Conservation (phyloP, 2,113 vertebrate species). For the Archilochus colubris region DNA sequence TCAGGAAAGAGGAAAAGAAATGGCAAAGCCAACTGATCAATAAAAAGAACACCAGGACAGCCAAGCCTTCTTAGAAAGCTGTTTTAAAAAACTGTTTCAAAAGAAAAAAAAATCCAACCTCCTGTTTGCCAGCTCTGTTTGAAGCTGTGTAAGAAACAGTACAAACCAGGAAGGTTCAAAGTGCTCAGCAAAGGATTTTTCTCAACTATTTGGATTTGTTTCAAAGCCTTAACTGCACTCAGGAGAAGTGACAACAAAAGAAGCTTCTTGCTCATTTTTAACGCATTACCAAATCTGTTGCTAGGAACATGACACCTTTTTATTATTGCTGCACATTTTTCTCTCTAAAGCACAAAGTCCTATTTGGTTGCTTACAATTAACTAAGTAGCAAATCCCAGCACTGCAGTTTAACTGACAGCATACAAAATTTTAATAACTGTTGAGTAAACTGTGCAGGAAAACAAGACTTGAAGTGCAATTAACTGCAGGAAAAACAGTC, state of each 20-base stretch:
- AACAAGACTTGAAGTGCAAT: neutral
- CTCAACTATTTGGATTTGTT: neutral
- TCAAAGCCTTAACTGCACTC: neutral
- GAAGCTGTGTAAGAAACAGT: neutral
- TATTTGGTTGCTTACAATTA: neutral
- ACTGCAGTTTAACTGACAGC: neutral
- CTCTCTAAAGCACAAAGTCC: conserved; percentile 2
- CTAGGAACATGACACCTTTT: conserved; percentile 1
- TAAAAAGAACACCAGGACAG: neutral
- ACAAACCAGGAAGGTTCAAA: neutral
- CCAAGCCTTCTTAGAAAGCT: neutral
- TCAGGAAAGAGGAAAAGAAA: neutral
- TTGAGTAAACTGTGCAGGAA: neutral
- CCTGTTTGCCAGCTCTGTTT: rapidly evolving
- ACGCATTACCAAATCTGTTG: neutral
- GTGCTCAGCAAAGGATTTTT: neutral
- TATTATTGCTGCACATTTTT: neutral
- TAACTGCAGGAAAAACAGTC: neutral
- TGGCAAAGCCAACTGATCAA: neutral
- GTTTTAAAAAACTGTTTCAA: neutral
- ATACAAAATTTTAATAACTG: neutral
- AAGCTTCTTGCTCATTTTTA: neutral
- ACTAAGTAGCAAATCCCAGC: neutral
- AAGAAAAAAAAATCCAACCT: neutral
- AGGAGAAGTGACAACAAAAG: conserved; percentile 37